These are phyloP conservation scores for Rhynchonema sp. DNA, from an alignment of 2,888 invertebrate species.

Conservation along the genomic window DNA sequence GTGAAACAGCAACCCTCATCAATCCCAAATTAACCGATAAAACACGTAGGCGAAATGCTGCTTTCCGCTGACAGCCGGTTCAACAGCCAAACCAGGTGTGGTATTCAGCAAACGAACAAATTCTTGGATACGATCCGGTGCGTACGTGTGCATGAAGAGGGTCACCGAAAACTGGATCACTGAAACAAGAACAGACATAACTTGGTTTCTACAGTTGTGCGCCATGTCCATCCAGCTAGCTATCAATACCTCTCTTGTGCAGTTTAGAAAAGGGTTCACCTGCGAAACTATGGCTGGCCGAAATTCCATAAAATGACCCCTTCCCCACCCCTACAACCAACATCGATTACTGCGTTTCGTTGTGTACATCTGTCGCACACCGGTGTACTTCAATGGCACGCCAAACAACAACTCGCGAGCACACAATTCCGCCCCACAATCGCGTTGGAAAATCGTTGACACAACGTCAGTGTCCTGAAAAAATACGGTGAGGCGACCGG, in stretches of 20 bases:
- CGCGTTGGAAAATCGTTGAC: not conserved
- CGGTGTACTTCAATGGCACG: conserved; percentile 27
- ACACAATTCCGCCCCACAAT: not conserved
- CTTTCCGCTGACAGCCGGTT: not conserved
- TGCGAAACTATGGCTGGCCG: too few species aligned
- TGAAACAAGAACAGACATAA: not conserved
- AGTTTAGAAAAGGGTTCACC: too few species aligned
- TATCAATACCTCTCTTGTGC: too few species aligned
- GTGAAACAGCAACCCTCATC: not conserved
- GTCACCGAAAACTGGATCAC: not conserved
- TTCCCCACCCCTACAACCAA: not conserved
- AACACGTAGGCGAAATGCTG: not conserved
- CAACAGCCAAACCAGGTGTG: not conserved
- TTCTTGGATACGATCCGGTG: not conserved
- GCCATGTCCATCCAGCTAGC: too few species aligned
- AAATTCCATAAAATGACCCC: too few species aligned
- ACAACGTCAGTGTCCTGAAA: not conserved
- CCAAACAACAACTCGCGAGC: conserved; percentile 29
- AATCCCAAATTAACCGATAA: not conserved
- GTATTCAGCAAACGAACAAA: not conserved
- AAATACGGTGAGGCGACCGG: too few species aligned
- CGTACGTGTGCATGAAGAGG: not conserved
- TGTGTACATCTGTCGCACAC: conserved; percentile 17
- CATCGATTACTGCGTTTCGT: not conserved
- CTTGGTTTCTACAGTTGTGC: too few species aligned